phyloP scores from a whole-genome alignment of 2,113 vertebrate genomes.

The Takifugu bimaculatus region DNA sequence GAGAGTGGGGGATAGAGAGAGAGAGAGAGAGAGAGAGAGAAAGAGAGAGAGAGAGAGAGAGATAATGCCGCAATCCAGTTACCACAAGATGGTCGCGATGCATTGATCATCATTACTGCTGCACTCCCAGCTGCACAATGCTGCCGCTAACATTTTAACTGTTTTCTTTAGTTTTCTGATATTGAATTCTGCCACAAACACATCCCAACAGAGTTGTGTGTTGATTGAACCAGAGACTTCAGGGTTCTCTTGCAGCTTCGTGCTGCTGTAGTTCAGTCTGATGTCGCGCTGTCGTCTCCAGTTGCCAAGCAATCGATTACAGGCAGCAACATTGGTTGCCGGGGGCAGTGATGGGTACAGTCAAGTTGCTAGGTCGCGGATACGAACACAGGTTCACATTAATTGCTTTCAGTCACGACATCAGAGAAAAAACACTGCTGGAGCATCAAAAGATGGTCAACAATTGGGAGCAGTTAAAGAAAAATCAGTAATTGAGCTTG shows the following conservation, averaged over 20 bases:
- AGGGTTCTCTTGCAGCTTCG: neutral
- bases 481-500: too few relatives aligned
- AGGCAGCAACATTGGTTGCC: slow-evolving; percentile 34
- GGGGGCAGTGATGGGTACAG: slow-evolving; percentile 44
- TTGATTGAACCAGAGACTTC: neutral
- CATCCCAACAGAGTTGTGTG: neutral
- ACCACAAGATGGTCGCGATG: too few relatives aligned
- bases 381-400: slow-evolving; percentile 52
- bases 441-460: neutral
- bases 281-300: slow-evolving; percentile 7
- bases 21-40: too few relatives aligned
- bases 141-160: too few relatives aligned
- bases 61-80: too few relatives aligned
- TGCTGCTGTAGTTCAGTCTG: slow-evolving; percentile 15
- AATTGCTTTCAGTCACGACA: slow-evolving; percentile 43
- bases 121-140: too few relatives aligned
- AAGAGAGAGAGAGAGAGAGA: too few relatives aligned
- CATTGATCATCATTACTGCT: too few relatives aligned
- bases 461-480: neutral
- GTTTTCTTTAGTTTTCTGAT: too few relatives aligned
- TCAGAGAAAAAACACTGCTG: slow-evolving; percentile 1
- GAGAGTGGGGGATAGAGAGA: too few relatives aligned
- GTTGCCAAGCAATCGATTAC: slow-evolving; percentile 46
- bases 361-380: slow-evolving; percentile 58
- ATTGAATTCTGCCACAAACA: neutral